Conservation (phyloP, 1,140 invertebrate species). For the Formica exsecta region DNA sequence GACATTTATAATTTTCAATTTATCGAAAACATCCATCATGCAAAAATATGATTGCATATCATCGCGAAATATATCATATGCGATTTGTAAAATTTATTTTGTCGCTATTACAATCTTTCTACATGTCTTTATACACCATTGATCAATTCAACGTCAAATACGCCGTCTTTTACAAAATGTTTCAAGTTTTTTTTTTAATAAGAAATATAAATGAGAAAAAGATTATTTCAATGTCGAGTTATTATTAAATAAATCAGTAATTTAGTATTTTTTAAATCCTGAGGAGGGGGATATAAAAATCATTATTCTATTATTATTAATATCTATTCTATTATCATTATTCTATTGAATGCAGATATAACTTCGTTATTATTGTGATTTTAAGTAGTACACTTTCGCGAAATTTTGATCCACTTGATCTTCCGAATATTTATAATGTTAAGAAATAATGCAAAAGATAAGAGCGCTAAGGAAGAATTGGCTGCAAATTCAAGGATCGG, state of each 20-base stretch:
- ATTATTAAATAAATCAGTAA: neutral
- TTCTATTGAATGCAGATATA: too few relatives aligned
- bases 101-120: constrained; percentile 6
- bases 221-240: neutral
- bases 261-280: neutral
- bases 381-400: neutral
- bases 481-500: neutral
- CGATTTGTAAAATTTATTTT: constrained; percentile 33
- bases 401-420: neutral
- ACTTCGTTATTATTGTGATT: neutral
- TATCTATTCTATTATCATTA: too few relatives aligned
- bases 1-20: neutral
- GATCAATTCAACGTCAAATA: neutral
- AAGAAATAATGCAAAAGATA: neutral
- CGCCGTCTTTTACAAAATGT: neutral
- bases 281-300: neutral
- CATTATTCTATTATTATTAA: neutral
- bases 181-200: neutral
- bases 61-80: neutral
- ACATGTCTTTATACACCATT: neutral
- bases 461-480: neutral
- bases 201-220: neutral
- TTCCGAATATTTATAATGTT: neutral
- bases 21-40: constrained; percentile 6
- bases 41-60: neutral